Evolutionary conservation across 2,888 invertebrate genomes (phyloP), one percentile per base, ranked within the genome.

Genomic region (Elmis aenea): DNA sequence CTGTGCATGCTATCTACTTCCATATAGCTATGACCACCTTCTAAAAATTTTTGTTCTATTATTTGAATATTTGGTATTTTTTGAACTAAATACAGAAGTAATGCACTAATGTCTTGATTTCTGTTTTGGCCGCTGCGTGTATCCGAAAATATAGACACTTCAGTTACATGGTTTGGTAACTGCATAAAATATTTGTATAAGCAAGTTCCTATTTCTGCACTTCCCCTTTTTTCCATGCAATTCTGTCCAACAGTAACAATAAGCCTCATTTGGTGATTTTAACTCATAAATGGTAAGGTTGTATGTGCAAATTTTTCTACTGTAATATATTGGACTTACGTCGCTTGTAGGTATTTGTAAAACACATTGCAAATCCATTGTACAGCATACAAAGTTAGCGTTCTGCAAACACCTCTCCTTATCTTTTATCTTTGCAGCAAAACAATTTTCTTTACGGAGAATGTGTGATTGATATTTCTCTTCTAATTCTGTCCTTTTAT

Each of bases 131-230:
- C 36, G 11, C 30, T 24, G 25, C 36, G 30, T 5, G 35, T 35
- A 23, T 35, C 24, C 2, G 36, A 30, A 18, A 24, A 30, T n/a
- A 36, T 14, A 1, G 22, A 18, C 10, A 34, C 9, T 10, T 27
- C 28, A 3, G 21, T 28, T 6, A 34, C 13, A 2, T 5, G 5
- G 4, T 8, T 8, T 25, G 33, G 16, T 8, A 33, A 11, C 24
- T 33, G 24, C 5, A 2, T n/a, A 8, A 33, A 15, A 10, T 33
- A 33, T 2, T 20, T 27, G 14, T 13, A 27, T 27, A 27, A 13
- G 9, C 33, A 33, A 13, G 52, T 55, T 28, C 55, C 58, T 30
- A 58, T 56, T 46, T 59, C 57, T 31, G 31, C 47, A 42, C 56
- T 59, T 34, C 54, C 55, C 37, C 50, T 54, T 23, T 27, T 13